Conservation (phyloP, 1,140 invertebrate species). For the Eurytemora carolleeae region DNA sequence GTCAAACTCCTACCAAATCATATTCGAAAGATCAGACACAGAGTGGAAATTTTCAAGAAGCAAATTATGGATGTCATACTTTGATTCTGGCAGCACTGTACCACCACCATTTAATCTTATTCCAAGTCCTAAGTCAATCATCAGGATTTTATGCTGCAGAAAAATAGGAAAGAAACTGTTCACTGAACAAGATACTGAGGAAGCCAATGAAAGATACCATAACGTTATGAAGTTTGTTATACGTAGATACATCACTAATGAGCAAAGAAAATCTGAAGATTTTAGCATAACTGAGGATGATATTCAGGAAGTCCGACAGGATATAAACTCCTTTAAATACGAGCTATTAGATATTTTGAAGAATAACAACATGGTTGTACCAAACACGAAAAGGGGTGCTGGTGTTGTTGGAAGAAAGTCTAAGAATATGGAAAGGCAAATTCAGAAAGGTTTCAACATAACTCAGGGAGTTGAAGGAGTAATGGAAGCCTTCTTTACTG, state of each 20-base stretch:
- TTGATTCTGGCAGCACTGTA: conserved; percentile 61
- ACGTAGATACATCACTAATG: conserved; percentile 58
- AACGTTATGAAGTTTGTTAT: conserved; percentile 58
- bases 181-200: conserved; percentile 25
- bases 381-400: conserved; percentile 20
- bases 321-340: conserved; percentile 55
- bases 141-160: conserved; percentile 34
- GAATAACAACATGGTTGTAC: conserved; percentile 53
- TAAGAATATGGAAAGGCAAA: conserved; percentile 18
- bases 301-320: conserved; percentile 67
- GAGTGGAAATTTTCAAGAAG: conserved; percentile 81
- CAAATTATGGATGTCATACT: conserved; percentile 73
- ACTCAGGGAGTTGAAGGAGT: conserved; percentile 19
- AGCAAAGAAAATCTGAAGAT: conserved; percentile 50
- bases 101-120: conserved; percentile 68
- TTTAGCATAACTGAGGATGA: conserved; percentile 69
- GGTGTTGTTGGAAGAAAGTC: conserved; percentile 6
- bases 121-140: conserved; percentile 42
- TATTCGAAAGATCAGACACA: conserved; percentile 49
- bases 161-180: conserved; percentile 16
- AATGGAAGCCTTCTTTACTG: conserved; percentile 18
- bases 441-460: conserved; percentile 21
- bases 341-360: conserved; percentile 63
- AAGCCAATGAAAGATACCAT: conserved; percentile 39
- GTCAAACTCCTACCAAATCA: conserved; percentile 65